These are phyloP conservation scores for Cyanoliseus patagonus DNA, from an alignment of 2,113 vertebrate genomes.

Conservation along the genomic window DNA sequence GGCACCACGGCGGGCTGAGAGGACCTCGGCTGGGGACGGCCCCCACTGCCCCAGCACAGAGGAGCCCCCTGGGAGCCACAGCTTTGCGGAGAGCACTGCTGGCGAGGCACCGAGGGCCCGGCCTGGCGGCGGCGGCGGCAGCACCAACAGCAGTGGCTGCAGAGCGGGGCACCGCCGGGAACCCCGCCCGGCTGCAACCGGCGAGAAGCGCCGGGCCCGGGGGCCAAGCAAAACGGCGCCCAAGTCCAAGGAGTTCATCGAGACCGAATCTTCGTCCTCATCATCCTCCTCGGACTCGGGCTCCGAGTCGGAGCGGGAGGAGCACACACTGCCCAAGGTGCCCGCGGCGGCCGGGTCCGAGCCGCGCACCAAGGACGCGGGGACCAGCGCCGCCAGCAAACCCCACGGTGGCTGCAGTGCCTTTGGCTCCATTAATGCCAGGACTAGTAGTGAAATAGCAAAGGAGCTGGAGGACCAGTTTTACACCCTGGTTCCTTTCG, in stretches of 20 bases:
- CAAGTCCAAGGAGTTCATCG: constrained; percentile 77
- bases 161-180: constrained; percentile 67
- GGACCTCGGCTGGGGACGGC: constrained; percentile 54
- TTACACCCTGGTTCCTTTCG: constrained; percentile 95
- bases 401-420: constrained; percentile 42
- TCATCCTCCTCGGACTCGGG: constrained; percentile 82
- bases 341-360: constrained; percentile 54
- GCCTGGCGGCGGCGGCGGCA: constrained; percentile 4
- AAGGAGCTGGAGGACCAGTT: constrained; percentile 84
- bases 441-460: constrained; percentile 78
- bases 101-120: constrained; percentile 62
- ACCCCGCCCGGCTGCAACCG: neutral
- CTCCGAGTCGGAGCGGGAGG: constrained; percentile 80
- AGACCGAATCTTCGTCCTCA: constrained; percentile 78
- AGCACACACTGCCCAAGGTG: constrained; percentile 75
- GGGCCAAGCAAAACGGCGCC: constrained; percentile 67
- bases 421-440: constrained; percentile 76
- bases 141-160: neutral
- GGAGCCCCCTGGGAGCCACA: constrained; percentile 46
- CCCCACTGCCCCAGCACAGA: constrained; percentile 56
- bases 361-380: constrained; percentile 70
- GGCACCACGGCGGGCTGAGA: constrained; percentile 63
- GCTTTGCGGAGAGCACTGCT: constrained; percentile 42
- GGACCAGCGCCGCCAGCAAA: constrained; percentile 24
- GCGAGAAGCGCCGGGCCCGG: constrained; percentile 74